phyloP scores from a whole-genome alignment of 1,140 invertebrate genomes.

The Drosophila tsacasi region DNA sequence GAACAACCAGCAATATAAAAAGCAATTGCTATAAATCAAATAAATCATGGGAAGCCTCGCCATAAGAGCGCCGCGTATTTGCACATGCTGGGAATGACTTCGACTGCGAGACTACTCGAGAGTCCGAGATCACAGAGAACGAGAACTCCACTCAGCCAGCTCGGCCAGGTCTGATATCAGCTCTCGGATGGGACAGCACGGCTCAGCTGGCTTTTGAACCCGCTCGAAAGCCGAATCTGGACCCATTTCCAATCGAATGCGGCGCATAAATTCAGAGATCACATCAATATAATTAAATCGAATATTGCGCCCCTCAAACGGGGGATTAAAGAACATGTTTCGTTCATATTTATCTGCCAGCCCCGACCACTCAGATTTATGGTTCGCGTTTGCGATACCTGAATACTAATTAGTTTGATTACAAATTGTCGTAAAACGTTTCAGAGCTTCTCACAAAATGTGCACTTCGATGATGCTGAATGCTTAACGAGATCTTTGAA shows the following conservation, averaged over 20 bases:
- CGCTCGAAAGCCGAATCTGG: slow-evolving; percentile 13
- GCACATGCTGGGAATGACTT: slow-evolving; percentile 39
- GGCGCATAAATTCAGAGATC: slow-evolving; percentile 40
- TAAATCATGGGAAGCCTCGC: slow-evolving; percentile 50
- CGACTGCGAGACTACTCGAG: slow-evolving; percentile 35
- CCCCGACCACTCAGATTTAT: slow-evolving; percentile 34
- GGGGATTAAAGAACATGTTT: slow-evolving; percentile 40
- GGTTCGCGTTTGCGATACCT: slow-evolving; percentile 24
- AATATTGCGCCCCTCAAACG: slow-evolving; percentile 29
- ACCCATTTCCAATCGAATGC: slow-evolving; percentile 11
- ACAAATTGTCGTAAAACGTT: slow-evolving; percentile 37
- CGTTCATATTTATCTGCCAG: slow-evolving; percentile 45
- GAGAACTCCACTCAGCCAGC: slow-evolving; percentile 18
- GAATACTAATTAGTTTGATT: slow-evolving; percentile 45
- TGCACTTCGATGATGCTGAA: slow-evolving; percentile 18
- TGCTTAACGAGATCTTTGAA: background rate
- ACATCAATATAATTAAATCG: slow-evolving; percentile 49
- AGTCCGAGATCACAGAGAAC: slow-evolving; percentile 31
- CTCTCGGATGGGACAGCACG: background rate
- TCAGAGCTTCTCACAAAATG: slow-evolving; percentile 22
- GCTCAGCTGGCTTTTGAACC: slow-evolving; percentile 28
- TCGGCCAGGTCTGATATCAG: slow-evolving; percentile 17
- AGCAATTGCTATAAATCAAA: slow-evolving; percentile 75
- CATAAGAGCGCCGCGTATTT: slow-evolving; percentile 30
- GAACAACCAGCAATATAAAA: slow-evolving; percentile 53